Conservation (phyloP, 2,888 invertebrate genomes). For the Torymus auratus region DNA sequence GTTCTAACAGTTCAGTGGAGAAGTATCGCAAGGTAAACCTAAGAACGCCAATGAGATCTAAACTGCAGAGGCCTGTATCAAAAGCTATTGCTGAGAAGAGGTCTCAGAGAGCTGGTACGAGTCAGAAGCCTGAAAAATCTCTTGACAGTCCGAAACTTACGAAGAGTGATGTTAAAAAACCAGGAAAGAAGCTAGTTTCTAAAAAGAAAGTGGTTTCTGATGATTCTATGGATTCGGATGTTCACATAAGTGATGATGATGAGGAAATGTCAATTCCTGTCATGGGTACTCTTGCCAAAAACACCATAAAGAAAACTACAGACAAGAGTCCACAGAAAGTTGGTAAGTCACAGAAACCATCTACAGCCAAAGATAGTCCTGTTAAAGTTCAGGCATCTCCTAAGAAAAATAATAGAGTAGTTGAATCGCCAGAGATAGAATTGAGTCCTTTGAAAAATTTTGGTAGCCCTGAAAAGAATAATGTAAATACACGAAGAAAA, state of each 20-base stretch:
- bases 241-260: slow-evolving; percentile 3
- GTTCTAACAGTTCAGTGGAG: slow-evolving; percentile 24
- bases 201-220: not conserved
- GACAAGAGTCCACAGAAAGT: not conserved
- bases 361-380: slow-evolving; percentile 16
- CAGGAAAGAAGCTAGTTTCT: not conserved
- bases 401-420: slow-evolving; percentile 10
- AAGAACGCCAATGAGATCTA: slow-evolving; percentile 40
- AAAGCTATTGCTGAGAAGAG: slow-evolving; percentile 32
- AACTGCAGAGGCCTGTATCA: slow-evolving; percentile 2
- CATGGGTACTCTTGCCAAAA: slow-evolving; percentile 3
- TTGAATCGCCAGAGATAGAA: slow-evolving; percentile 40
- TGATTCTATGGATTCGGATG: not conserved
- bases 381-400: slow-evolving; percentile 6
- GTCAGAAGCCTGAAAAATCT: not conserved
- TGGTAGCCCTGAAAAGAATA: slow-evolving; percentile 35
- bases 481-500: slow-evolving; percentile 22
- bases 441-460: slow-evolving; percentile 44
- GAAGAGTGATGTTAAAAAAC: slow-evolving; percentile 1
- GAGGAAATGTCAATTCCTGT: slow-evolving; percentile 22
- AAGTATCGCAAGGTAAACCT: slow-evolving; percentile 49
- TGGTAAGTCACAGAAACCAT: not conserved
- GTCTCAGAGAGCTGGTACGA: not conserved
- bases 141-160: not conserved
- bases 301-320: not conserved